Conservation (phyloP, 2,888 invertebrate species). For the Cantharis nigra region DNA sequence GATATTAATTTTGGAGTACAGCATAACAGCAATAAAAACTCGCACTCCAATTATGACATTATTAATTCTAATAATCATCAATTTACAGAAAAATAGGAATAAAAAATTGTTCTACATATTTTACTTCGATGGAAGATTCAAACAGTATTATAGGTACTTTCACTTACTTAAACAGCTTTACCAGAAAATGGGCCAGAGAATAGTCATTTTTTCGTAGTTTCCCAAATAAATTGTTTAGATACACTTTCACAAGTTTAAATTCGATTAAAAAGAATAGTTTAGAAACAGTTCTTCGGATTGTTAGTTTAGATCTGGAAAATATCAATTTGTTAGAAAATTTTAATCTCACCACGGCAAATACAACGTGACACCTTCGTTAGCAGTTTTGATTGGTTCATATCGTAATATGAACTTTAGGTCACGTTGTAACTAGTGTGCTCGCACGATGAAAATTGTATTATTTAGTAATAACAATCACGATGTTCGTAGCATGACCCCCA, state of each 20-base stretch:
- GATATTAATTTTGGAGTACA: too few relatives aligned
- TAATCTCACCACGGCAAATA: slow-evolving; percentile 23
- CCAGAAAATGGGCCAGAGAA: not conserved
- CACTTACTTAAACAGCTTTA: not conserved
- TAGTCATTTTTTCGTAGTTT: not conserved
- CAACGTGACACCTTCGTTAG: slow-evolving; percentile 45
- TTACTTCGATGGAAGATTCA: not conserved
- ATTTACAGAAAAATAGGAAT: not conserved
- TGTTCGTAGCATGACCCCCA: not conserved
- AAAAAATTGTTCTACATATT: not conserved
- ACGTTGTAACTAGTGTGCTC: slow-evolving; percentile 47
- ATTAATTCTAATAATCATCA: not conserved
- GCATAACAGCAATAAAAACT: too few relatives aligned
- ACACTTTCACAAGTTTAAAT: not conserved
- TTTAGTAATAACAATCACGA: not conserved
- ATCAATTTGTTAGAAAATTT: slow-evolving; percentile 6
- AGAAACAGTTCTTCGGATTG: not conserved
- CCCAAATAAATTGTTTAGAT: not conserved
- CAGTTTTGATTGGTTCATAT: slow-evolving; percentile 40
- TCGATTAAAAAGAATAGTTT: not conserved
- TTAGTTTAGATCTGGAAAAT: not conserved
- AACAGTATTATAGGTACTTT: not conserved
- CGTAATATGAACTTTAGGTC: slow-evolving; percentile 44
- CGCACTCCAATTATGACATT: too few relatives aligned
- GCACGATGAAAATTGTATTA: not conserved